Evolutionary conservation across 2,113 vertebrate species (phyloP).

Genomic region (Cryptotis parvus): DNA sequence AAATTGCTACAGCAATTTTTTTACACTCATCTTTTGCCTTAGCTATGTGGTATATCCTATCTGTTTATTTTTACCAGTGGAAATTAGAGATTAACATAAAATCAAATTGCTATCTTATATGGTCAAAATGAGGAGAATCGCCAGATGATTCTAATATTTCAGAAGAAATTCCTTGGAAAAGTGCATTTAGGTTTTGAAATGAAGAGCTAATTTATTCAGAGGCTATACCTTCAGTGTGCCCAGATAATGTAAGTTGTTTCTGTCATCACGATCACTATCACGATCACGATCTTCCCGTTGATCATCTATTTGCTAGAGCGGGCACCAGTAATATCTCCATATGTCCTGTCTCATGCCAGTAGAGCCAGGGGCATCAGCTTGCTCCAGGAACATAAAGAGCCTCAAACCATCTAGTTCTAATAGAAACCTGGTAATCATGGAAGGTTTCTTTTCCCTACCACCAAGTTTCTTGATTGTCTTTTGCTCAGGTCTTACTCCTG

Average conservation of each 20-base stretch:
- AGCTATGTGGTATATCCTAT: neutral
- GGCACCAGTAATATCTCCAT: too few species aligned
- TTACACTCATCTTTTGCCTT: neutral
- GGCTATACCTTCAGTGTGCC: neutral
- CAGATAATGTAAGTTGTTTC: neutral
- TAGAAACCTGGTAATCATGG: neutral
- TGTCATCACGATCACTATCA: too few species aligned
- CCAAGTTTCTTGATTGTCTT: neutral
- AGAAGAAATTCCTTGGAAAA: constrained; percentile 7
- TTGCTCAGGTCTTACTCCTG: too few species aligned
- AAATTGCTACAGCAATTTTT: neutral
- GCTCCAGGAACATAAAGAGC: too few species aligned
- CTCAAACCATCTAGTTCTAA: neutral
- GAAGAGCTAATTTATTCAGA: neutral
- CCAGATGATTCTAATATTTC: neutral
- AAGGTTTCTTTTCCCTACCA: neutral
- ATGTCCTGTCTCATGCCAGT: too few species aligned
- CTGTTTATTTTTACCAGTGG: neutral
- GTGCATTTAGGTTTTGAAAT: neutral
- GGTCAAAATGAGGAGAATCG: neutral
- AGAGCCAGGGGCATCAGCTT: too few species aligned
- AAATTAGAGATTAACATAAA: neutral
- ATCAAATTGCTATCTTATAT: neutral
- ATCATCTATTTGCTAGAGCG: too few species aligned
- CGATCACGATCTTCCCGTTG: too few species aligned